phyloP scores from a whole-genome alignment of 2,113 vertebrate genomes.

The Erinaceus europaeus region DNA sequence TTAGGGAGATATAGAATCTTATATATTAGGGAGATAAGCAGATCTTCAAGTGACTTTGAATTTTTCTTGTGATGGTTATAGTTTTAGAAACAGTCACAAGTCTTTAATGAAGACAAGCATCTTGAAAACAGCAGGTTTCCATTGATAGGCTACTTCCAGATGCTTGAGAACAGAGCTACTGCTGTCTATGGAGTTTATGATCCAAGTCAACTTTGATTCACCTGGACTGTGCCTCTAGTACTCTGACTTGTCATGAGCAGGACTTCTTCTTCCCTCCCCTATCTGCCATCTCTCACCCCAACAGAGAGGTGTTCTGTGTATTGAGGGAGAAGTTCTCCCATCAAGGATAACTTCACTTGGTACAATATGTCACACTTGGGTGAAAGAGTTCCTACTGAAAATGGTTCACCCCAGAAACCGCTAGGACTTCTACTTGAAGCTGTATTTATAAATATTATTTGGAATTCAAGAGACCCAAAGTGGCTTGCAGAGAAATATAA shows the following conservation, averaged over 20 bases:
- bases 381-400: background rate
- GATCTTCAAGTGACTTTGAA: background rate
- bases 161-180: background rate
- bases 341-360: rapidly evolving
- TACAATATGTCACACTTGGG: background rate
- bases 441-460: background rate
- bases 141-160: background rate
- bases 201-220: background rate
- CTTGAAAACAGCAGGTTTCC: background rate
- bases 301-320: background rate
- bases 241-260: background rate
- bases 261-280: background rate
- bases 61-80: background rate
- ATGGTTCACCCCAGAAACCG: background rate
- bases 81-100: background rate
- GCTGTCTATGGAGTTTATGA: background rate
- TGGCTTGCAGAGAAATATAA: background rate
- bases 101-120: background rate
- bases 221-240: background rate
- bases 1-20: too few species aligned
- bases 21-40: background rate
- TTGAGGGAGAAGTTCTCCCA: background rate
- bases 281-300: background rate
- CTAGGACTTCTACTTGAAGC: background rate
- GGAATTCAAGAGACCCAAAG: background rate